Evolutionary conservation across 2,113 vertebrate species (phyloP), one percentile per base, ranked within the genome.

Genomic region (Rana temporaria): DNA sequence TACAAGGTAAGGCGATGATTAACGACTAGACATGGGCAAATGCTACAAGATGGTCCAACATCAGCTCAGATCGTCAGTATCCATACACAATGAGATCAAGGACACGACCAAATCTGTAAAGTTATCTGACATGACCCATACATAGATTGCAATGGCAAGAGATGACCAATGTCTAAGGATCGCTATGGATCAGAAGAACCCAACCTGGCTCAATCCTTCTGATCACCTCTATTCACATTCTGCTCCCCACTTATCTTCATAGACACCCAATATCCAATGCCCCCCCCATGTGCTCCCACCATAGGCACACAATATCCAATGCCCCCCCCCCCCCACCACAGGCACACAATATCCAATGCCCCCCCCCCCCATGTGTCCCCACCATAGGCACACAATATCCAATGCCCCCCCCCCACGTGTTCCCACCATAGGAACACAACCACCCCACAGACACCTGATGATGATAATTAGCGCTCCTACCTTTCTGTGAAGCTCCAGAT

Each of bases 391-490:
- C 20, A 22, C 19, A 20, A 19, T 26, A 38, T 32, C 34, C 17
- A 79, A n/a, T 69, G 32, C 12, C 42, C 16, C n/a, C n/a, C 9
- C 17, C 14, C n/a, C n/a, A 57, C 32, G 59, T 20, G 71, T 63
- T 19, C 9, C 42, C 42, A 48, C 42, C 42, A 57, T 18, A 69
- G 12, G 9, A 15, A 22, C 26, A 57, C 30, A 59, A n/a, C 22
- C 20, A 38, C 53, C 52, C 55, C 72, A 76, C 64, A 66, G 48
- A 75, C 62, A 82, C 62, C 62, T 75, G 71, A 82, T 75, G 70
- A 74, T 56, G 48, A 55, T 6, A 18, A 55, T 38, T 5, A n/a
- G 20, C 17, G 3, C 18, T 66, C 26, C 32, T 82, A 82, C 80
- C 80, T 82, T 48, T 82, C 30, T 66, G 70, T 19, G 80, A 71